Conservation (phyloP, 2,888 invertebrate genomes). For the Lutraria lutraria region DNA sequence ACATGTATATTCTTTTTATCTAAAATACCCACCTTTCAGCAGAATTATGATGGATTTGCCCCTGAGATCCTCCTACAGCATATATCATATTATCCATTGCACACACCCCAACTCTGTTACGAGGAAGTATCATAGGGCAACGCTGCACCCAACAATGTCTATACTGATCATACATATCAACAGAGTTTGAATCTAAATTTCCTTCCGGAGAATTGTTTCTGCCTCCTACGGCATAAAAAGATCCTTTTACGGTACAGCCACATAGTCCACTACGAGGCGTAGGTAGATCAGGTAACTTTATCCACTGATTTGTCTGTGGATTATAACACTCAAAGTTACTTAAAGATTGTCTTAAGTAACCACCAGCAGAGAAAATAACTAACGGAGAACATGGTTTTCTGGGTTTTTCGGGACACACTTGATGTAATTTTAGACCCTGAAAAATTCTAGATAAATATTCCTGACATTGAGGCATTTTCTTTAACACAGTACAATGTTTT, state of each 20-base stretch:
- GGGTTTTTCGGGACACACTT: constrained; percentile 92
- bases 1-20: not conserved
- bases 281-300: constrained; percentile 92
- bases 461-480: constrained; percentile 95
- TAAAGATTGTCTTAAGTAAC: constrained; percentile 94
- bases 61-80: constrained; percentile 96
- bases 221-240: constrained; percentile 97
- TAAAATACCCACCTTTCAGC: constrained; percentile 92
- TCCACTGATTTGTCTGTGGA: constrained; percentile 94
- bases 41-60: constrained; percentile 93
- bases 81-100: constrained; percentile 96
- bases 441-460: constrained; percentile 96
- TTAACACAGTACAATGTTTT: constrained; percentile 94
- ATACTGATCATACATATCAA: constrained; percentile 95
- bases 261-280: constrained; percentile 93
- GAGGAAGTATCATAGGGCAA: constrained; percentile 92
- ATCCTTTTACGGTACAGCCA: constrained; percentile 88
- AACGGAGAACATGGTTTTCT: constrained; percentile 93
- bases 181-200: constrained; percentile 89
- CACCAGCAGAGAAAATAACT: constrained; percentile 96
- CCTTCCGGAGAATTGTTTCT: constrained; percentile 94
- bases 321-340: constrained; percentile 96
- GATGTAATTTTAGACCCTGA: constrained; percentile 95
- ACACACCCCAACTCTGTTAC: constrained; percentile 96
- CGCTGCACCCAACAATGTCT: constrained; percentile 95